Conservation (phyloP, 64 coral and sea anemone species). For the Dendronephthya gigantea region DNA sequence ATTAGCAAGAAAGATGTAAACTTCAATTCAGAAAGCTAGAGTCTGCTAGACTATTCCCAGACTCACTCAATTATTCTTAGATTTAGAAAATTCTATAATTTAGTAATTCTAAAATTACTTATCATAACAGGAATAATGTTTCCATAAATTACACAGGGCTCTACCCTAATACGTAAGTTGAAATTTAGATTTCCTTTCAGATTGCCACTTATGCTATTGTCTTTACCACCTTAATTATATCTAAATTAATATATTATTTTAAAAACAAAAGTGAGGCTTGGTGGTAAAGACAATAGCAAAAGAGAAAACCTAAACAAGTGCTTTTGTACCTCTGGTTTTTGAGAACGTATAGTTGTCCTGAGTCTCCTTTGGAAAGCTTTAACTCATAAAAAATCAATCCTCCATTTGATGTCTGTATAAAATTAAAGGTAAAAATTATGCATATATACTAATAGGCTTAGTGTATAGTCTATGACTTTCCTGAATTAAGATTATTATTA, state of each 20-base stretch:
- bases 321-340: conserved; percentile 46
- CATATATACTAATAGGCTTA: neutral
- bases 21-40: too few species aligned
- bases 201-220: neutral
- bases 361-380: conserved; percentile 50
- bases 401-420: conserved; percentile 84
- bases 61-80: too few species aligned
- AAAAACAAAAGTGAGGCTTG: too few species aligned
- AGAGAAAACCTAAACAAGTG: too few species aligned
- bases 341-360: conserved; percentile 57
- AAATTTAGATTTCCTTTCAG: neutral
- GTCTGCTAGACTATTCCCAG: too few species aligned
- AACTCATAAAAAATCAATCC: conserved; percentile 75
- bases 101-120: too few species aligned
- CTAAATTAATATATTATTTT: neutral
- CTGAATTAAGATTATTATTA: too few species aligned
- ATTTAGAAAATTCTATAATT: too few species aligned
- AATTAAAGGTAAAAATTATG: neutral
- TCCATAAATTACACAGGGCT: too few species aligned
- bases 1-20: too few species aligned
- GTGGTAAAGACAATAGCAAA: neutral
- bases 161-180: neutral
- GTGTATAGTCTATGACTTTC: too few species aligned
- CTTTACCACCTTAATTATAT: neutral
- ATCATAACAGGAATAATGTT: too few species aligned